Percentiles rank a stretch among this genome's conserved stretches.
Conservation (phyloP, 1,140 invertebrate genomes). For the Galendromus occidentalis region DNA sequence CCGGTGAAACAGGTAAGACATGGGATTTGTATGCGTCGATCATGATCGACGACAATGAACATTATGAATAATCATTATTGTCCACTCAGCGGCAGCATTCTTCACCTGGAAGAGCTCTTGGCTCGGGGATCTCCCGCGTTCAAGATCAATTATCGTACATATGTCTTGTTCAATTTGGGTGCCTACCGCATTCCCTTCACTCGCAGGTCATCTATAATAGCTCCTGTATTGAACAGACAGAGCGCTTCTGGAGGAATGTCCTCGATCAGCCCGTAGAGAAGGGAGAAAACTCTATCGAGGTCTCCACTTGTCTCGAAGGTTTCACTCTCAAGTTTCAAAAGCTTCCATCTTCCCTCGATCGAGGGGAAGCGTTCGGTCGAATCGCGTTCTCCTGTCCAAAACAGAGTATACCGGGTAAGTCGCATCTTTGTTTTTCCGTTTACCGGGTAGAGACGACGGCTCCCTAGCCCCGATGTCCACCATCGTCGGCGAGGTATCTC, state of each 20-base stretch:
- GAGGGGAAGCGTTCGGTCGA: slow-evolving; percentile 77
- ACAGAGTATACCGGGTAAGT: slow-evolving; percentile 27
- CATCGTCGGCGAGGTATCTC: background rate
- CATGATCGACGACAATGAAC: too few species aligned
- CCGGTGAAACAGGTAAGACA: slow-evolving; percentile 14
- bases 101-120: too few species aligned
- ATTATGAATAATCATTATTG: too few species aligned
- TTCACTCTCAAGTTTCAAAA: slow-evolving; percentile 27
- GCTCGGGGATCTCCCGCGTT: too few species aligned
- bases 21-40: too few species aligned
- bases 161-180: too few species aligned
- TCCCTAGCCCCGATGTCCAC: too few species aligned
- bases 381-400: slow-evolving; percentile 77
- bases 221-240: background rate
- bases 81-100: too few species aligned
- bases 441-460: too few species aligned
- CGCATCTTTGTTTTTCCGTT: background rate
- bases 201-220: slow-evolving; percentile 7
- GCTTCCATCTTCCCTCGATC: slow-evolving; percentile 40
- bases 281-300: slow-evolving; percentile 10
- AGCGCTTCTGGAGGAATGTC: slow-evolving; percentile 21
- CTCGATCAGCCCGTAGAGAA: slow-evolving; percentile 20
- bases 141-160: too few species aligned
- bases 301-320: slow-evolving; percentile 14
- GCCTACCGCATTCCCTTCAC: too few species aligned